Conservation (phyloP, 2,113 vertebrate genomes). For the Caretta caretta region DNA sequence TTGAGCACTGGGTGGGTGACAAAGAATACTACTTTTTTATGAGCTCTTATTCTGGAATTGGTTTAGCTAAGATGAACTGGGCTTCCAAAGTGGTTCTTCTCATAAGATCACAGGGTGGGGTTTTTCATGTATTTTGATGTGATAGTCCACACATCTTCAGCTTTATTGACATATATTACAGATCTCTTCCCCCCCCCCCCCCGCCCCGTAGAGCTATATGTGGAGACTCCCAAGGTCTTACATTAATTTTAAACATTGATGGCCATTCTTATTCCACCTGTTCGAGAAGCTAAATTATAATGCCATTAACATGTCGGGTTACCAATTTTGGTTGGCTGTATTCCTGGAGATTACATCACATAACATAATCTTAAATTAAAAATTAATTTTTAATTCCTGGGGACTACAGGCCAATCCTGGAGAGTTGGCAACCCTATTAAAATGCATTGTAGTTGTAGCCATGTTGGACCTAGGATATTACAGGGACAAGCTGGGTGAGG, state of each 20-base stretch:
- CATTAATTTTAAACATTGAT: not conserved
- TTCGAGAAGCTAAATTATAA: not conserved
- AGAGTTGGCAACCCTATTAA: no score
- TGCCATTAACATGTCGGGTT: not conserved
- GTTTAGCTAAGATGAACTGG: not conserved
- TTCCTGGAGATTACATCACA: no score
- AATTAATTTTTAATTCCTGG: no score
- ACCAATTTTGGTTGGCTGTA: no score
- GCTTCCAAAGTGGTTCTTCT: not conserved
- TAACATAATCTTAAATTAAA: no score
- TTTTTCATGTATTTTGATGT: not conserved
- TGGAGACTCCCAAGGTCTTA: not conserved
- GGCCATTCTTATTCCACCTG: not conserved
- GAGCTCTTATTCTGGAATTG: not conserved
- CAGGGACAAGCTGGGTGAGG: not conserved
- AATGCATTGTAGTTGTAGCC: not conserved
- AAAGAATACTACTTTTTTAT: not conserved
- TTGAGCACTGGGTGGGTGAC: not conserved
- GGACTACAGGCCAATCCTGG: no score
- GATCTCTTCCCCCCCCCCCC: no score
- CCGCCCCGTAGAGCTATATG: not conserved
- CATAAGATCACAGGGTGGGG: not conserved
- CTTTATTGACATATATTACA: not conserved
- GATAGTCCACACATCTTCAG: not conserved
- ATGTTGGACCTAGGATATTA: not conserved